phyloP scores from a whole-genome alignment of 2,797 vertebrate species.

The Numenius phaeopus region DNA sequence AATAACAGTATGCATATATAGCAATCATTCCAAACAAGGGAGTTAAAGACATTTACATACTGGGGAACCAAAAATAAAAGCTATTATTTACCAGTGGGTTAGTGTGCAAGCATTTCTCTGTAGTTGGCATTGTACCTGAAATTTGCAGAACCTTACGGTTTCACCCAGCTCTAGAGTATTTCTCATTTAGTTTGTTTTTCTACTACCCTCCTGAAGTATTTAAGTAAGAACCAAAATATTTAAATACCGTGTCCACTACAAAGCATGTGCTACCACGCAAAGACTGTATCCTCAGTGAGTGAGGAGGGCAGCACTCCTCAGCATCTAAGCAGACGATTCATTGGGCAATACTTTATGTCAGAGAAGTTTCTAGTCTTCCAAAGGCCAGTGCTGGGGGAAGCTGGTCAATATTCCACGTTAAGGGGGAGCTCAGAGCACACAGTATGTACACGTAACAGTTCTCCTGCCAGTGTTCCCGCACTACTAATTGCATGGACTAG shows the following conservation, averaged over 20 bases:
- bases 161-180: background rate
- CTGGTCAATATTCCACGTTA: fast-evolving
- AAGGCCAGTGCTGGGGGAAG: background rate
- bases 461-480: background rate
- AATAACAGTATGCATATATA: background rate
- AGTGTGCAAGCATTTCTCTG: background rate
- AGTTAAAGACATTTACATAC: background rate
- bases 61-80: background rate
- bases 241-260: background rate
- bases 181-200: background rate
- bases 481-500: background rate
- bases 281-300: background rate
- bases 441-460: no score
- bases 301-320: background rate
- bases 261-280: background rate
- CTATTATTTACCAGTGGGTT: background rate
- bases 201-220: background rate
- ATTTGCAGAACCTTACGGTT: background rate
- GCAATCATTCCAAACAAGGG: background rate
- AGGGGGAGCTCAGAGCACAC: background rate
- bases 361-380: background rate
- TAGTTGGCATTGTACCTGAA: background rate
- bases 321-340: background rate
- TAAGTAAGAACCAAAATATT: background rate
- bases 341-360: background rate